Conservation (phyloP, 2,113 vertebrate genomes). For the Oreochromis tanganicae region DNA sequence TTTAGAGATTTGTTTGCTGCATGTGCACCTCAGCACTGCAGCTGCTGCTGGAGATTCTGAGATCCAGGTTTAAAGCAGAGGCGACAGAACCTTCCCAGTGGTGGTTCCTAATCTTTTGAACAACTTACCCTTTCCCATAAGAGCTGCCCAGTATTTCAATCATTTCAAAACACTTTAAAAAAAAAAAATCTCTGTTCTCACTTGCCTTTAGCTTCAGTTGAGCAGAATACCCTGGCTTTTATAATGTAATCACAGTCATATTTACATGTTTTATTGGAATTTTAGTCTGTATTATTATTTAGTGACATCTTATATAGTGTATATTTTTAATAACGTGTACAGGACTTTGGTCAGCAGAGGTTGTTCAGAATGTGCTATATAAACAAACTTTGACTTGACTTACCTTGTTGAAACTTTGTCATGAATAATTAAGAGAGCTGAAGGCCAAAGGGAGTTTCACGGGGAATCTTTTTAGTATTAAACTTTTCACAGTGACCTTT, state of each 20-base stretch:
- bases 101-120: background rate
- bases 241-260: background rate
- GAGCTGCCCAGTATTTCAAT: background rate
- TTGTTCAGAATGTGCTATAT: background rate
- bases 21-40: background rate
- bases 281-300: background rate
- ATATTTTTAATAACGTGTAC: background rate
- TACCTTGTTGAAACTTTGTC: background rate
- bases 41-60: background rate
- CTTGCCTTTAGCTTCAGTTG: background rate
- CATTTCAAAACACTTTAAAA: no score
- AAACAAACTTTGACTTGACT: background rate
- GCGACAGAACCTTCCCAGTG: background rate
- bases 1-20: background rate
- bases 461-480: background rate
- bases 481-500: background rate
- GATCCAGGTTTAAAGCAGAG: background rate
- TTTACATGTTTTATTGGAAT: background rate
- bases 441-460: background rate
- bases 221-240: background rate
- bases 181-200: background rate
- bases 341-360: background rate
- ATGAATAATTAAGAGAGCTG: background rate
- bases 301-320: background rate
- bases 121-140: background rate